Conservation (phyloP, 2,113 vertebrate species). For the Edolisoma coerulescens region DNA sequence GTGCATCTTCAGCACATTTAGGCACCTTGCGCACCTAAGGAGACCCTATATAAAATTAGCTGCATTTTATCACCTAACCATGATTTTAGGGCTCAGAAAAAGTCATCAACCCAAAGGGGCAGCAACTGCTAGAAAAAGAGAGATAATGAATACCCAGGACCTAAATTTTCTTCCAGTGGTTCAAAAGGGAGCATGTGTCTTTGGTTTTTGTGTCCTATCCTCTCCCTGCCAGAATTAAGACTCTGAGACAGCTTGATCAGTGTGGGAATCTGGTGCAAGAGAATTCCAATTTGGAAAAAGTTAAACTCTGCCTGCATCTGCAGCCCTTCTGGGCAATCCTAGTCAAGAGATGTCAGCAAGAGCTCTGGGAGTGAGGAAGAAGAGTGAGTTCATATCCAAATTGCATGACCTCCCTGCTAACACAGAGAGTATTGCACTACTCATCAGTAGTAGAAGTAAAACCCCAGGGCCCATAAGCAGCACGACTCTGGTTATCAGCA, state of each 20-base stretch:
- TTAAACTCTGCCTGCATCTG: not conserved
- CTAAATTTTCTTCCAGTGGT: not conserved
- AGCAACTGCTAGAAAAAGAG: not conserved
- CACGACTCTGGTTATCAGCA: not conserved
- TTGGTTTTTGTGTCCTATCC: not conserved
- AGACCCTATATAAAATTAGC: not conserved
- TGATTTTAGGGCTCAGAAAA: not conserved
- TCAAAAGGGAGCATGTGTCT: not conserved
- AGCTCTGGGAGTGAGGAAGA: not conserved
- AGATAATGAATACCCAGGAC: not conserved
- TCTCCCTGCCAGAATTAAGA: not conserved
- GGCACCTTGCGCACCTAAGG: not conserved
- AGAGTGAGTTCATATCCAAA: not conserved
- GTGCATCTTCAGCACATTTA: not conserved
- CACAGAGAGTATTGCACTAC: fast-evolving
- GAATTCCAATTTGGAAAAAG: not conserved
- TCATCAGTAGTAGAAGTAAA: not conserved
- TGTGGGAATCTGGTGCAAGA: not conserved
- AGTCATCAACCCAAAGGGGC: not conserved
- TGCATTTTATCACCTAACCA: not conserved
- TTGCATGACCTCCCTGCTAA: not conserved
- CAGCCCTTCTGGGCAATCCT: not conserved
- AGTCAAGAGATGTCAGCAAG: not conserved
- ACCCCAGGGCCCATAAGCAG: not conserved
- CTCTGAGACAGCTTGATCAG: not conserved